phyloP scores from a whole-genome alignment of 2,113 vertebrate genomes.

The Anthoscopus minutus region DNA sequence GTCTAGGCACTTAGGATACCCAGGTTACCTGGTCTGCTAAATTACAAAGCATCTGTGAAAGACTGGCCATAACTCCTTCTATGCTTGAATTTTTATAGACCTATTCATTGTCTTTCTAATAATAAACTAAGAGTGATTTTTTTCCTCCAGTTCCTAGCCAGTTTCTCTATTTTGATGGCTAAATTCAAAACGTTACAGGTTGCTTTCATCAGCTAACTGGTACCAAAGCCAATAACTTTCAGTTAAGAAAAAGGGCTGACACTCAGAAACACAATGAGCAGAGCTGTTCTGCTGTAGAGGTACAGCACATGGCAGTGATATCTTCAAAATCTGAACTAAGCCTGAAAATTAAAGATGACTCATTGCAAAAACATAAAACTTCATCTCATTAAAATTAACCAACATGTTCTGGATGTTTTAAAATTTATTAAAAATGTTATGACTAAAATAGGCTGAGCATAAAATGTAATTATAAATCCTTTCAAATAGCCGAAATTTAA shows the following conservation, averaged over 20 bases:
- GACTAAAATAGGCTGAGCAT: not conserved
- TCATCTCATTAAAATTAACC: not conserved
- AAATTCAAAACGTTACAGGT: not conserved
- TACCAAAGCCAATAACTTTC: not conserved
- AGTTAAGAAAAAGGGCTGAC: not conserved
- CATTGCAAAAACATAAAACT: not conserved
- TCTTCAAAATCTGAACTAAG: not conserved
- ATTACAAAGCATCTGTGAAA: not conserved
- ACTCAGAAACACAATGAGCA: not conserved
- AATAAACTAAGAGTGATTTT: not conserved
- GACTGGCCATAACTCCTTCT: not conserved
- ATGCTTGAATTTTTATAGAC: not conserved
- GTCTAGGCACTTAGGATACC: not conserved
- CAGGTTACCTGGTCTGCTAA: not conserved
- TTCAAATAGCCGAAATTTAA: not conserved
- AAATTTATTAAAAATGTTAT: not conserved
- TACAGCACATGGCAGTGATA: fast-evolving
- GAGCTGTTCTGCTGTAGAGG: not conserved
- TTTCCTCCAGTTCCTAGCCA: not conserved
- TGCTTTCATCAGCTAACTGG: not conserved
- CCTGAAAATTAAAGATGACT: not conserved
- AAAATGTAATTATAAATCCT: not conserved
- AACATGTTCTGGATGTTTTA: not conserved
- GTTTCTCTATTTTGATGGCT: not conserved
- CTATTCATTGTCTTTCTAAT: not conserved